phyloP scores from a whole-genome alignment of 2,797 vertebrate species.

The Euthynnus affinis region DNA sequence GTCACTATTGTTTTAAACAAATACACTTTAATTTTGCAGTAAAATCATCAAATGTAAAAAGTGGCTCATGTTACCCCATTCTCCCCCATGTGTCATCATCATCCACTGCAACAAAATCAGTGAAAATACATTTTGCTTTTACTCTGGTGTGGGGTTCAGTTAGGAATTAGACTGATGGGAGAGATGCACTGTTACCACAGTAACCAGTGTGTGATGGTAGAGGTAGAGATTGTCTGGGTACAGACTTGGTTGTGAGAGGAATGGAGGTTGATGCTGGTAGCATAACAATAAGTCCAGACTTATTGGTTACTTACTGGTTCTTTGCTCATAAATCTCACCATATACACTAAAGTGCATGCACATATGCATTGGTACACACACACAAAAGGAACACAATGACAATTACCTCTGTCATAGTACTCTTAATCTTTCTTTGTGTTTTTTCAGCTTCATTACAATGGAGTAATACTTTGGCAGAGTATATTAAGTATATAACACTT shows the following conservation, averaged over 20 bases:
- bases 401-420: not conserved
- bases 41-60: no score
- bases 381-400: not conserved
- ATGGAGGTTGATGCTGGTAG: constrained; percentile 45
- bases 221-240: constrained; percentile 36
- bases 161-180: constrained; percentile 33
- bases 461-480: not conserved
- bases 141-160: constrained; percentile 48
- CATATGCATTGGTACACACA: not conserved
- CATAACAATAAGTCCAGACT: constrained; percentile 63
- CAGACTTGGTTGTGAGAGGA: constrained; percentile 37
- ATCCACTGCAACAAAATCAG: constrained; percentile 44
- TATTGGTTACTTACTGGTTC: no score
- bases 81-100: constrained; percentile 19
- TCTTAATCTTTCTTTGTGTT: not conserved
- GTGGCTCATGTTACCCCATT: no score
- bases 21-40: no score
- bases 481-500: not conserved
- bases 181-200: constrained; percentile 71
- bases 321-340: not conserved
- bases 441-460: not conserved
- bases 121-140: constrained; percentile 54
- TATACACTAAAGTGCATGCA: not conserved
- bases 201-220: constrained; percentile 52
- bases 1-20: no score